Evolutionary conservation across 2,888 invertebrate genomes (phyloP).

Genomic region (Hyposoter didymator): DNA sequence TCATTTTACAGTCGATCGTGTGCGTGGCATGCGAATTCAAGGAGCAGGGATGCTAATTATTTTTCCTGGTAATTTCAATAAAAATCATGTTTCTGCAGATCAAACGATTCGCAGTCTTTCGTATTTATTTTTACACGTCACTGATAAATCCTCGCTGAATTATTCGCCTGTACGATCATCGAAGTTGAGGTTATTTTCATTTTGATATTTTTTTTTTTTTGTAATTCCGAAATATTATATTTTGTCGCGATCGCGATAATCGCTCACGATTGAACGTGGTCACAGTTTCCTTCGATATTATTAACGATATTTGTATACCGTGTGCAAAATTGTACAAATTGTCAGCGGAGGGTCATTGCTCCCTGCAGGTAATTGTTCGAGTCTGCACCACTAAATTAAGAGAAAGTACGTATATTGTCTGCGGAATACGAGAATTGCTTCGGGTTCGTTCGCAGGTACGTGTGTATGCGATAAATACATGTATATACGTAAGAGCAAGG

Average conservation of each 20-base stretch:
- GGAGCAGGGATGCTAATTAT: neutral
- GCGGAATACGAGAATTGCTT: constrained; percentile 23
- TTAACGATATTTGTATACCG: neutral
- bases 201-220: constrained; percentile 4
- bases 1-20: neutral
- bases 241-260: constrained; percentile 53
- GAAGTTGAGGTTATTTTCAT: constrained; percentile 41
- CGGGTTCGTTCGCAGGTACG: constrained; percentile 27
- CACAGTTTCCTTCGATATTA: constrained; percentile 58
- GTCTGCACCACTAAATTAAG: constrained; percentile 61
- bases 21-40: neutral
- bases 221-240: neutral
- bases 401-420: constrained; percentile 72
- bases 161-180: constrained; percentile 23
- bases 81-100: neutral
- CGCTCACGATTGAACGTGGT: constrained; percentile 29
- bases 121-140: neutral
- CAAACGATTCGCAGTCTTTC: too few relatives aligned
- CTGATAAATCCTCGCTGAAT: constrained; percentile 24
- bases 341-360: constrained; percentile 31
- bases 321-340: constrained; percentile 38
- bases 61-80: neutral
- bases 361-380: constrained; percentile 38
- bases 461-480: neutral
- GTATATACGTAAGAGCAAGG: neutral